Conservation (phyloP, 2,888 invertebrate species). For the Onchidella celtica region DNA sequence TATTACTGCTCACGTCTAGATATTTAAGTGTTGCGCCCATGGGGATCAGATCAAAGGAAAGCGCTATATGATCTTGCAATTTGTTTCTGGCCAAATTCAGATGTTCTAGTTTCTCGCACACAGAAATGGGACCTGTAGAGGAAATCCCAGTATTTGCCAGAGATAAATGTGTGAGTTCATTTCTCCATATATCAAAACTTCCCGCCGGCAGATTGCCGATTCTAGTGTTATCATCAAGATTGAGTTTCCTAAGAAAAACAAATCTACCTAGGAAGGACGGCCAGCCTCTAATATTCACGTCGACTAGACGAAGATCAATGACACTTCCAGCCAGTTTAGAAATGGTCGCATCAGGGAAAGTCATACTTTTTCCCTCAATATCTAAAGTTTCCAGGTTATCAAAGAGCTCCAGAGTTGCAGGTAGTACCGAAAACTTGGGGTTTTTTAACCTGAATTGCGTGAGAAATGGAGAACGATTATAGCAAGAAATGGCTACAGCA, state of each 20-base stretch:
- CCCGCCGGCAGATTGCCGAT: not conserved
- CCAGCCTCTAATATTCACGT: not conserved
- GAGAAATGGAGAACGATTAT: too few relatives aligned
- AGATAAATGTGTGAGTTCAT: not conserved
- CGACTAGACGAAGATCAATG: not conserved
- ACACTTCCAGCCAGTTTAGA: not conserved
- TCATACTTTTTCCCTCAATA: not conserved
- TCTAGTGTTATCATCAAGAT: constrained; percentile 20
- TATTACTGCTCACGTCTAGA: constrained; percentile 5
- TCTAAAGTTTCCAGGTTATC: constrained; percentile 18
- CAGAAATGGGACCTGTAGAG: not conserved
- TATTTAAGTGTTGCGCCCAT: constrained; percentile 6
- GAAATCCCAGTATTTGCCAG: not conserved
- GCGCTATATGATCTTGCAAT: not conserved
- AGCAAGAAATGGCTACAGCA: too few relatives aligned
- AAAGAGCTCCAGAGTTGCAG: not conserved
- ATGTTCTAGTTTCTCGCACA: not conserved
- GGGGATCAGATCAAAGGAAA: constrained; percentile 19
- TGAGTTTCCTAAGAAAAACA: constrained; percentile 7
- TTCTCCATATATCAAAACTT: not conserved
- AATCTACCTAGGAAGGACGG: not conserved
- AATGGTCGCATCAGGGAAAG: not conserved
- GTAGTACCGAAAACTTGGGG: not conserved
- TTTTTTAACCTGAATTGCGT: not conserved
- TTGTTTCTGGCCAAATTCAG: constrained; percentile 1